These are phyloP conservation scores for Drosophila meridionalis DNA, from an alignment of 2,888 invertebrate genomes.

Conservation along the genomic window DNA sequence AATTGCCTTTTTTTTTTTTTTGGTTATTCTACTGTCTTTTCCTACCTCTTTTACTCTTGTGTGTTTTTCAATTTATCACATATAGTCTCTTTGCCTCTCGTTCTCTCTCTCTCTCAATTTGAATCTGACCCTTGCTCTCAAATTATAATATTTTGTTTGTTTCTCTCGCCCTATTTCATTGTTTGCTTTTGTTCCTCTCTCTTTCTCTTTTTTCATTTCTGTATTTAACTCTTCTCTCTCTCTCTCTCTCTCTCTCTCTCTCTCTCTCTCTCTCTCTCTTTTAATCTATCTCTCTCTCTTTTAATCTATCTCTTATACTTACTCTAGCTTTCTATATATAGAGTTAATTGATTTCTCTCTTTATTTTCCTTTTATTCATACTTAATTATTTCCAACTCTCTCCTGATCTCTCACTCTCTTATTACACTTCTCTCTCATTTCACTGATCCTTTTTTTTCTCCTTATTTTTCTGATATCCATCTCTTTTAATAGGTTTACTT, in stretches of 20 bases:
- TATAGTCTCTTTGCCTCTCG: too few species aligned
- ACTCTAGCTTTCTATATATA: too few species aligned
- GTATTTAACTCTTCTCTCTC: not conserved
- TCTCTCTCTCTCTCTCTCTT: not conserved
- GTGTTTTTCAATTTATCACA: too few species aligned
- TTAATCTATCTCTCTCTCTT: not conserved
- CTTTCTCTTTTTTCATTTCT: not conserved
- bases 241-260: not conserved
- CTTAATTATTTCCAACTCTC: too few species aligned
- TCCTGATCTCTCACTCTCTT: not conserved
- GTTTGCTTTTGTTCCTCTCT: not conserved
- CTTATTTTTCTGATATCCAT: not conserved
- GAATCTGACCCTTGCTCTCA: not conserved
- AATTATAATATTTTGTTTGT: not conserved
- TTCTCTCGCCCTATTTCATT: not conserved
- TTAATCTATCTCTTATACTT: not conserved
- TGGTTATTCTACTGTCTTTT: too few species aligned
- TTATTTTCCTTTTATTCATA: not conserved
- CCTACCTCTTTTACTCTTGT: too few species aligned
- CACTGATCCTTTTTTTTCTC: not conserved
- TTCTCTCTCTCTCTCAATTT: not conserved
- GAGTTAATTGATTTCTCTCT: too few species aligned
- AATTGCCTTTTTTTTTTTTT: too few species aligned
- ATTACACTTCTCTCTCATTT: not conserved
- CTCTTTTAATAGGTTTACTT: not conserved